These are phyloP conservation scores for Rhynchonycteris naso DNA, from an alignment of 2,797 vertebrate genomes.

Conservation along the genomic window DNA sequence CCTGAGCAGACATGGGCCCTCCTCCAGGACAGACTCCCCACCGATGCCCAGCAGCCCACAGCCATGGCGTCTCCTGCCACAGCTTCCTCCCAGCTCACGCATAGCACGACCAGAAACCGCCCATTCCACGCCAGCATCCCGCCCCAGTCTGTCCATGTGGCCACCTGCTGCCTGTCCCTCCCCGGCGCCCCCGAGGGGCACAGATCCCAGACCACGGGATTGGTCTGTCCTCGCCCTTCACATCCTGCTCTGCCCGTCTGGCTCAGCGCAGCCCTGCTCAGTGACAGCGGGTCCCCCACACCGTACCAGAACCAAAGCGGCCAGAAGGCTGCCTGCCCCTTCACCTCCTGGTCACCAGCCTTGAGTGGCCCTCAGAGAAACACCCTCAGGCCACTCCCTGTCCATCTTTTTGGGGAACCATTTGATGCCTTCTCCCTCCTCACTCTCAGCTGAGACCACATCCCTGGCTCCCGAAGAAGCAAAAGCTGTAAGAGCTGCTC, in stretches of 20 bases:
- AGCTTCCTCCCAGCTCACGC: not conserved
- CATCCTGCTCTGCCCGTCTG: not conserved
- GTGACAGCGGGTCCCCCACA: not conserved
- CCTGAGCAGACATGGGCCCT: not conserved
- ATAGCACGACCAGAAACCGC: no score
- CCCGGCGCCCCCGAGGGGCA: fast-evolving
- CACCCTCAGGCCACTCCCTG: not conserved
- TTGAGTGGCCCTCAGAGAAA: not conserved
- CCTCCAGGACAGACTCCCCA: fast-evolving
- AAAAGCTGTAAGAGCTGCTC: not conserved
- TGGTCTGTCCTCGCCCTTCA: not conserved
- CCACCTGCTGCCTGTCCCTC: not conserved
- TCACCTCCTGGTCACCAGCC: not conserved
- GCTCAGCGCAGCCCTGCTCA: not conserved
- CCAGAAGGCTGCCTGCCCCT: not conserved
- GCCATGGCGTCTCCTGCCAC: not conserved
- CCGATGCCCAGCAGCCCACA: no score
- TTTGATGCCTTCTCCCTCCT: not conserved
- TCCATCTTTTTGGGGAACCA: not conserved
- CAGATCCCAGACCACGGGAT: not conserved
- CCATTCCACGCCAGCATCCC: not conserved
- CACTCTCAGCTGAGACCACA: not conserved
- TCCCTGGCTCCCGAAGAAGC: not conserved
- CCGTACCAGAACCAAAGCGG: not conserved
- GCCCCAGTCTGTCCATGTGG: no score